A percentile compares a stretch with the other conserved stretches of the same genome.
phyloP scores from a whole-genome alignment of 2,888 invertebrate species.

The Drosophila borealis region DNA sequence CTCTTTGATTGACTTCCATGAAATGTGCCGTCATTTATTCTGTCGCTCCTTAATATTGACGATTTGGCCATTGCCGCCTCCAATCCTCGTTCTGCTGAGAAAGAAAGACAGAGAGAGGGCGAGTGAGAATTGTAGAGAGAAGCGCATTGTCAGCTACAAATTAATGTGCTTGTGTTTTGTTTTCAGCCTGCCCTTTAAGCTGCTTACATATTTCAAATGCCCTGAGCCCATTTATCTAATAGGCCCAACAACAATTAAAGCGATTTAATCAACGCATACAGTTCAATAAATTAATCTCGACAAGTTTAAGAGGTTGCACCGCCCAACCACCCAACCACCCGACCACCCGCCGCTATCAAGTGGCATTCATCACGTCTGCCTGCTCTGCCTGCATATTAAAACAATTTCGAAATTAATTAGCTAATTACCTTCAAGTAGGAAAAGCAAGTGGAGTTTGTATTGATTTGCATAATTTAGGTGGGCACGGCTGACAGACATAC shows the following conservation, averaged over 20 bases:
- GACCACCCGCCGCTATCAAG: not conserved
- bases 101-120: not conserved
- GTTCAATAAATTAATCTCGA: conserved; percentile 74
- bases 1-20: conserved; percentile 77
- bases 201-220: conserved; percentile 71
- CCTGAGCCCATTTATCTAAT: conserved; percentile 72
- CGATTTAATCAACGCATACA: conserved; percentile 56
- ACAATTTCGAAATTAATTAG: conserved; percentile 72
- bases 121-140: conserved; percentile 31
- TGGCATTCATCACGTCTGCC: conserved; percentile 5
- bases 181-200: conserved; percentile 31
- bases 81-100: not conserved
- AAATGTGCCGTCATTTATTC: conserved; percentile 76
- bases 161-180: conserved; percentile 73
- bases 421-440: conserved; percentile 64
- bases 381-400: conserved; percentile 9
- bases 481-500: not conserved
- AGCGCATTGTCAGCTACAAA: conserved; percentile 49
- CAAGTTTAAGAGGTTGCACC: conserved; percentile 23
- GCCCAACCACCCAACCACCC: not conserved
- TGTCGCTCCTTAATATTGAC: conserved; percentile 69
- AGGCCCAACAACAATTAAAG: conserved; percentile 72
- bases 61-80: conserved; percentile 22
- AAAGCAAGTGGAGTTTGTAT: conserved; percentile 46
- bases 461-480: conserved; percentile 58